These are phyloP conservation scores for Agrilus biguttatus DNA, from an alignment of 2,888 invertebrate species.

Conservation along the genomic window DNA sequence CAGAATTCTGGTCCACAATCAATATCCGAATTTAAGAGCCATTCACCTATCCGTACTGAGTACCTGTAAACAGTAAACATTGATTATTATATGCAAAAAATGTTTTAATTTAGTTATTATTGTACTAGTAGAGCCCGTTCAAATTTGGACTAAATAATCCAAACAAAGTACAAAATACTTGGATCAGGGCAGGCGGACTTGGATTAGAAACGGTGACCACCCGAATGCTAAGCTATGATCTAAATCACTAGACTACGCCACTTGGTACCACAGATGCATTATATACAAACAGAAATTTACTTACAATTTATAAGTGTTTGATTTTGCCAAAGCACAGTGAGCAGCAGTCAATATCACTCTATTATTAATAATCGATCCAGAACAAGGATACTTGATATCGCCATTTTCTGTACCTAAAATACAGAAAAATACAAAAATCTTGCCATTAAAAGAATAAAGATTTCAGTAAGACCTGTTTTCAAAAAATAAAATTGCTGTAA, in stretches of 20 bases:
- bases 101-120: not conserved
- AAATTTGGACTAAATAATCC: too few species aligned
- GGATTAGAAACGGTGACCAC: too few species aligned
- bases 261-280: too few species aligned
- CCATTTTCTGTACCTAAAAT: constrained; percentile 50
- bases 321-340: constrained; percentile 64
- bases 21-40: constrained; percentile 53
- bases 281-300: constrained; percentile 19
- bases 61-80: constrained; percentile 34
- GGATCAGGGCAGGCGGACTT: too few species aligned
- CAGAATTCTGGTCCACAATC: constrained; percentile 66
- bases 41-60: constrained; percentile 61
- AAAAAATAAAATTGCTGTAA: too few species aligned
- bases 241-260: too few species aligned
- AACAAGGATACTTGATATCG: constrained; percentile 59
- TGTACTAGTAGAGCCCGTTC: too few species aligned
- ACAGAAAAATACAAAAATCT: constrained; percentile 1
- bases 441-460: too few species aligned
- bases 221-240: too few species aligned
- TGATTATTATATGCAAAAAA: not conserved
- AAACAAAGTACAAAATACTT: too few species aligned
- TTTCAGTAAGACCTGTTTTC: too few species aligned
- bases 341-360: constrained; percentile 58
- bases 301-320: constrained; percentile 62
- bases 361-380: constrained; percentile 52